phyloP scores from a whole-genome alignment of 2,888 invertebrate genomes.

The Tiphia femorata region DNA sequence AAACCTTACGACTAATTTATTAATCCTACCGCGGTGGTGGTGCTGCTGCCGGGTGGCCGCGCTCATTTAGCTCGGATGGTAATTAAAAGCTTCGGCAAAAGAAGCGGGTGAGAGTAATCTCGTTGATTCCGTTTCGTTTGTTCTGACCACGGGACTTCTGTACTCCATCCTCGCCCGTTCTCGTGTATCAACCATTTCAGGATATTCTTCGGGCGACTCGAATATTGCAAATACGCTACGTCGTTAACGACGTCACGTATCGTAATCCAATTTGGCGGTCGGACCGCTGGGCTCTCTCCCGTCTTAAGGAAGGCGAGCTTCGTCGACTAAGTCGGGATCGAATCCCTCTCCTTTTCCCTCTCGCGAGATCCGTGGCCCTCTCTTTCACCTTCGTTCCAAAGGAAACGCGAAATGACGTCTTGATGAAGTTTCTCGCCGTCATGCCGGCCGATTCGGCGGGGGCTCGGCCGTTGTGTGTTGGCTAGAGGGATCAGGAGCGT shows the following conservation, averaged over 20 bases:
- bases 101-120: too few species aligned
- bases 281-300: slow-evolving; percentile 27
- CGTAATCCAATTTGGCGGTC: slow-evolving; percentile 67
- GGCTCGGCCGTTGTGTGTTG: slow-evolving; percentile 36
- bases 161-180: too few species aligned
- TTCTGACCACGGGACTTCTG: too few species aligned
- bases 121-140: too few species aligned
- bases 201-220: too few species aligned
- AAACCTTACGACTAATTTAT: slow-evolving; percentile 63
- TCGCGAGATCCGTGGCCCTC: slow-evolving; percentile 3
- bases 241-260: slow-evolving; percentile 68
- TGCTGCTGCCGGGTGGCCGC: slow-evolving; percentile 38
- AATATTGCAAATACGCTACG: slow-evolving; percentile 57
- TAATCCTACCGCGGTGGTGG: slow-evolving; percentile 53
- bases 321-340: slow-evolving; percentile 51
- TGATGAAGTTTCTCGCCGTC: slow-evolving; percentile 65
- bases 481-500: slow-evolving; percentile 54
- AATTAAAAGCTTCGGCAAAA: too few species aligned
- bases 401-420: slow-evolving; percentile 63
- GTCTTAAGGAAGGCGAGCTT: slow-evolving; percentile 37
- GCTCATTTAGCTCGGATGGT: slow-evolving; percentile 30
- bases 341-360: slow-evolving; percentile 15
- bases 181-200: too few species aligned
- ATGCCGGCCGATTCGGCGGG: slow-evolving; percentile 45
- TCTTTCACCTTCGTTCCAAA: slow-evolving; percentile 28